These are phyloP conservation scores for Beaufortia kweichowensis DNA, from an alignment of 2,113 vertebrate species.

Conservation along the genomic window DNA sequence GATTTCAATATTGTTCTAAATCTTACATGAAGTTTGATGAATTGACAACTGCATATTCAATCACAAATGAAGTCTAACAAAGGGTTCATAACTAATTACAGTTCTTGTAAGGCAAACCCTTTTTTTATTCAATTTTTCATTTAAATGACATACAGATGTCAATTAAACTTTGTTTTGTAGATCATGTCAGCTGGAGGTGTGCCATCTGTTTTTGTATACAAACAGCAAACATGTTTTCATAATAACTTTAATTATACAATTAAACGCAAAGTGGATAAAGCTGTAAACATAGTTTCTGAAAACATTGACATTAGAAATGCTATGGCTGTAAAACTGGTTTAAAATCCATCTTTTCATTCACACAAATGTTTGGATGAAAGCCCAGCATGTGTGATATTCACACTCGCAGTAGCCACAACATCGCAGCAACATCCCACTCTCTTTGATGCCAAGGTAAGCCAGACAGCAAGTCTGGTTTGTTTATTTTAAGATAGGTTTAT, in stretches of 20 bases:
- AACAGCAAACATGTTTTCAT: not conserved
- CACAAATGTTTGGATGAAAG: conserved; percentile 35
- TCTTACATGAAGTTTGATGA: not conserved
- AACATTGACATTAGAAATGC: not conserved
- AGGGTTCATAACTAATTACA: not conserved
- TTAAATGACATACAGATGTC: not conserved
- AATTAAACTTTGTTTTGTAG: not conserved
- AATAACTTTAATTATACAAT: conserved; percentile 21
- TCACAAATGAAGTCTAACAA: not conserved
- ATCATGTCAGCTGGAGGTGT: not conserved
- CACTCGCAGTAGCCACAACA: conserved; percentile 4
- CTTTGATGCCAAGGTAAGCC: conserved; percentile 23
- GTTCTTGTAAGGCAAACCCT: not conserved
- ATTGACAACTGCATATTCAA: not conserved
- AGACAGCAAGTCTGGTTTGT: not conserved
- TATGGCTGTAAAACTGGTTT: not conserved
- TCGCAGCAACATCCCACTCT: not conserved
- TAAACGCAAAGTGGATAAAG: not conserved
- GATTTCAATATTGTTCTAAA: not conserved
- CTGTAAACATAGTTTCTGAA: conserved; percentile 13
- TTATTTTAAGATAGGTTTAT: conserved; percentile 1
- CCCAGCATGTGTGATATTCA: conserved; percentile 20
- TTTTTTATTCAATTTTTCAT: not conserved
- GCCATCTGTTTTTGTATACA: not conserved
- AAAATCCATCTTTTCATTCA: not conserved